Conservation (phyloP, 2,113 vertebrate genomes). For the Colossoma macropomum region DNA sequence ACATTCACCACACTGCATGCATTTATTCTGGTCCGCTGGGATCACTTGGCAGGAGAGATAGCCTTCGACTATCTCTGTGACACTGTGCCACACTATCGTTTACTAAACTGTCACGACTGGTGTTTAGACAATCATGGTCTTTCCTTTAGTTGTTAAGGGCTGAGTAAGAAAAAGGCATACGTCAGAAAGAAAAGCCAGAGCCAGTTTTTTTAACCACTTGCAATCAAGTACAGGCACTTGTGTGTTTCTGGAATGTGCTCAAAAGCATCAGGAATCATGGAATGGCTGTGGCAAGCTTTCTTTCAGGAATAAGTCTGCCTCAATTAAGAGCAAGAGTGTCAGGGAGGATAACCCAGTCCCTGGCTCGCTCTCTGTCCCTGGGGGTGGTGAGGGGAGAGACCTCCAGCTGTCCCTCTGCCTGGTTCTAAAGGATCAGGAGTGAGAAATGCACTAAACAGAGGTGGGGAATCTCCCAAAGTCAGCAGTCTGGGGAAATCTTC, state of each 20-base stretch:
- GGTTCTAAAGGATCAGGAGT: conserved; percentile 37
- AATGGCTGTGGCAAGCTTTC: conserved; percentile 5
- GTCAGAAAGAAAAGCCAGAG: background rate
- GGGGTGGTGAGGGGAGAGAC: conserved; percentile 39
- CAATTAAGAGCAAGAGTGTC: conserved; percentile 54
- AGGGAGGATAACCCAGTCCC: conserved; percentile 53
- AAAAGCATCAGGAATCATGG: background rate
- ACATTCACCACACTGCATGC: background rate
- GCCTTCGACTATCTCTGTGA: conserved; percentile 21
- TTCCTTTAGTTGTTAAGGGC: background rate
- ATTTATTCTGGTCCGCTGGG: conserved; percentile 35
- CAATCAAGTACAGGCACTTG: background rate
- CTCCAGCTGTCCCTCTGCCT: conserved; percentile 55
- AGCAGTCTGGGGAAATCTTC: conserved; percentile 53
- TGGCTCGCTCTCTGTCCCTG: background rate
- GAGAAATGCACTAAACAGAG: conserved; percentile 7
- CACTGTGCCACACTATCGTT: conserved; percentile 20
- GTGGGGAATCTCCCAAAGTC: conserved; percentile 46
- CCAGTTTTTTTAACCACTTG: background rate
- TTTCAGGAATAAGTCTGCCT: conserved; percentile 53
- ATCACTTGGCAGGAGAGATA: conserved; percentile 14
- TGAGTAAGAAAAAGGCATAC: background rate
- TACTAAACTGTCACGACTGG: conserved; percentile 2
- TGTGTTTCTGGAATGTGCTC: background rate
- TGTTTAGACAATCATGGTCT: conserved; percentile 21